Percentiles rank a stretch among this genome's conserved stretches.
These are phyloP conservation scores for Teleogryllus oceanicus DNA, from an alignment of 2,888 invertebrate genomes.

Conservation along the genomic window DNA sequence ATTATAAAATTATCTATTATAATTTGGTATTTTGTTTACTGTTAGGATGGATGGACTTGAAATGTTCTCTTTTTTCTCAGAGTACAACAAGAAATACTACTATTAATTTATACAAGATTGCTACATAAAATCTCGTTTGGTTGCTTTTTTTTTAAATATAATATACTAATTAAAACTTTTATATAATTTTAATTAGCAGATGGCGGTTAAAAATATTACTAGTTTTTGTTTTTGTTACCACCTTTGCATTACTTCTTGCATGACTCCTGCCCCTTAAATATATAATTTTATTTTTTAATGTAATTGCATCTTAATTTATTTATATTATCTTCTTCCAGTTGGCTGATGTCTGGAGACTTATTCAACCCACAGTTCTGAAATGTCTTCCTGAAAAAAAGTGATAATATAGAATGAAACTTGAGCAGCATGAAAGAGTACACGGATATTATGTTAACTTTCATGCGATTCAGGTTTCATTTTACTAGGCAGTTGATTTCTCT, in stretches of 20 bases:
- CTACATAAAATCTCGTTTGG: too few species aligned
- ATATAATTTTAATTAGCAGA: not conserved
- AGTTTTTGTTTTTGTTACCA: not conserved
- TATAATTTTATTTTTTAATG: not conserved
- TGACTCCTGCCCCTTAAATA: not conserved
- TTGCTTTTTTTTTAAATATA: too few species aligned
- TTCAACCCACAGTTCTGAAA: conserved; percentile 53
- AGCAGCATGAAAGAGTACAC: conserved; percentile 20
- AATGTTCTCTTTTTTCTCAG: too few species aligned
- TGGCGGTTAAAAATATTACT: not conserved
- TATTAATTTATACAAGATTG: too few species aligned
- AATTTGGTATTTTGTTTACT: too few species aligned
- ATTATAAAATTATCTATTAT: too few species aligned
- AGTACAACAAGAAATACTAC: too few species aligned
- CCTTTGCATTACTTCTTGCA: not conserved
- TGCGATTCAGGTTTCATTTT: too few species aligned
- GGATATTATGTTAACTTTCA: not conserved
- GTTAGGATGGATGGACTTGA: too few species aligned
- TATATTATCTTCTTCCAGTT: conserved; percentile 46
- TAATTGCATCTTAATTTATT: not conserved
- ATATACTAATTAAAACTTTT: not conserved
- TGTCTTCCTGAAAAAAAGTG: conserved; percentile 48
- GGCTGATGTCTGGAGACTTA: conserved; percentile 55
- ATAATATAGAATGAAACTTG: conserved; percentile 20
- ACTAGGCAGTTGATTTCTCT: too few species aligned